Evolutionary conservation across 2,888 invertebrate species (phyloP), one percentile per base, ranked within the genome.

Genomic region (Melanargia galathea): DNA sequence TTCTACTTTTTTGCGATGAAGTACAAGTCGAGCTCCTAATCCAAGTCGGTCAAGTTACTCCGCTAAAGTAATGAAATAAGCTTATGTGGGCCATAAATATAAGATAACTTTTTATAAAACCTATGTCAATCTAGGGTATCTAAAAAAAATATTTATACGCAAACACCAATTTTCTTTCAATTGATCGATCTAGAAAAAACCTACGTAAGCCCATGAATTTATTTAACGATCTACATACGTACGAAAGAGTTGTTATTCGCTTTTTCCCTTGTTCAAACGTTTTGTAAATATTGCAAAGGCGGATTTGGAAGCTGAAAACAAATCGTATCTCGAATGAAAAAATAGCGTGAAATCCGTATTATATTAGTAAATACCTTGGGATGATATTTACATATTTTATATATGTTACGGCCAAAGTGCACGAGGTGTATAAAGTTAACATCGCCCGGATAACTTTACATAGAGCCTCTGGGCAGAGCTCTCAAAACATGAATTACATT

Each of bases 251-350:
- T 48, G 22, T 46, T n/a, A n/a, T n/a, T n/a, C n/a, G n/a, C n/a
- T n/a, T n/a, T n/a, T n/a, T n/a, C n/a, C n/a, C n/a, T 24, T 22
- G 26, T 24, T 26, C 13, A n/a, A 48, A 48, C 11, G 16, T 8
- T n/a, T 26, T 16, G 26, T 48, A 48, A 48, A 48, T 24, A 48
- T 48, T 49, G 30, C 49, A 1, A 49, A 16, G 30, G 16, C 30
- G 10, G 49, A 49, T 30, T 30, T 8, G 8, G 16, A 30, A 51
- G 51, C 30, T 51, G 33, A 51, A 51, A 49, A 30, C n/a, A 48
- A n/a, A 10, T 46, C 10, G n/a, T 24, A 49, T 16, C 10, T 10
- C 30, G 30, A 8, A 46, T 24, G 22, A 24, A 48, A n/a, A 22
- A 48, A 24, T 48, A 24, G 22, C 10, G 22, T 16, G 16, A 18